Evolutionary conservation across 2,888 invertebrate species (phyloP), one percentile per base, ranked within the genome.

Genomic region (Mythimna vitellina): DNA sequence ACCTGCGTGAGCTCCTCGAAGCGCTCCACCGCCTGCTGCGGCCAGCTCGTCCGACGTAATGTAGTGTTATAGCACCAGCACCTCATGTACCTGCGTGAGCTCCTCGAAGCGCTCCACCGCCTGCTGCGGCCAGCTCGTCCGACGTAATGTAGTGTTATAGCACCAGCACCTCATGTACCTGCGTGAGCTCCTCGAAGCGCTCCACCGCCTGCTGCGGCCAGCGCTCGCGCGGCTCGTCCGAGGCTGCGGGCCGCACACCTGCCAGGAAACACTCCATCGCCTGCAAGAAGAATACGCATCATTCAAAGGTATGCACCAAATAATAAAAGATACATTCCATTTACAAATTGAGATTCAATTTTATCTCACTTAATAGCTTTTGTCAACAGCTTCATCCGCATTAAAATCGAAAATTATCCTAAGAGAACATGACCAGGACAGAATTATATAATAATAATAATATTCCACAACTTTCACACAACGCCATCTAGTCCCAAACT

Each of bases 181-280:
- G 97, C 20, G 97, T 97, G 77, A 97, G 96, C 83, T 97, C 97
- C 88, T 98, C 98, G 86, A 98, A 98, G 63, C 96, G 95, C 79
- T 97, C 97, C 35, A 97, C 96, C 0, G 97, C 97, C 65, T 96
- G 96, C 49, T 96, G 95, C 62, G 97, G 95, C 98, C 98, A 98
- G 61, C 92, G 92, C 20, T 96, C 96, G 78, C 90, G 87, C 17
- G 82, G 84, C 0, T 83, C 86, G 3, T 86, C 86, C 2, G 85
- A 88, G 1, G 88, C 90, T 0, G 94, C 93, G 0, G 98, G 97
- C 78, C 97, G 97, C 10, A 98, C 97, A 74, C 97, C 97, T 9
- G 98, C 97, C 80, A 99, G 94, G 91, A 97, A 98, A 91, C 99
- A 99, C 92, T 99, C 98, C 91, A 99, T 97, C 0, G 99, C 99